These are phyloP conservation scores for Cebus imitator DNA, from an alignment of 2,113 vertebrate genomes.

Conservation along the genomic window DNA sequence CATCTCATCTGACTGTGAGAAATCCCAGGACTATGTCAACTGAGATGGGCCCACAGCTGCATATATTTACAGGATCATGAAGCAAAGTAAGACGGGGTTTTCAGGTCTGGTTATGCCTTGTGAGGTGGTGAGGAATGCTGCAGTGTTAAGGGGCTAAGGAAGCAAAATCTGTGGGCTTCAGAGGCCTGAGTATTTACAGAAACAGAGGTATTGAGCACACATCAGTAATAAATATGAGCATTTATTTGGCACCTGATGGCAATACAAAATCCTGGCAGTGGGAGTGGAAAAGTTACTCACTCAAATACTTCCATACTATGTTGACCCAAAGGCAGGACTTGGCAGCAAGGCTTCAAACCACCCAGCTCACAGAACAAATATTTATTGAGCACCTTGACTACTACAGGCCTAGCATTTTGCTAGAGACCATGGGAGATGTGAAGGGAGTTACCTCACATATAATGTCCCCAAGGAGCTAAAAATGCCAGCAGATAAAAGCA, in stretches of 20 bases:
- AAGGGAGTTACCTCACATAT: neutral
- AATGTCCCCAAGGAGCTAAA: neutral
- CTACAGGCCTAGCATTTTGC: neutral
- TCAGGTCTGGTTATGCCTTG: neutral
- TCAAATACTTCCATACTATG: neutral
- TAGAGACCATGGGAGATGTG: neutral
- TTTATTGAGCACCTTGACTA: constrained; percentile 53
- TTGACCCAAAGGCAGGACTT: neutral
- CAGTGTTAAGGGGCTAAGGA: neutral
- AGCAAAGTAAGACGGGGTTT: neutral
- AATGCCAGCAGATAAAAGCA: neutral
- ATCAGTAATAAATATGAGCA: constrained; percentile 50
- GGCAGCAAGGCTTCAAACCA: neutral
- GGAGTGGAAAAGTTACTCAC: constrained; percentile 28
- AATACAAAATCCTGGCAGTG: constrained; percentile 78
- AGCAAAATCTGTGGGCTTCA: neutral
- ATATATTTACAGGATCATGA: neutral
- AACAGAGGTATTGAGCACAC: neutral
- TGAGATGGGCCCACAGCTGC: neutral
- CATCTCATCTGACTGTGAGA: neutral
- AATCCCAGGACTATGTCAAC: neutral
- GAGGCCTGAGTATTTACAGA: neutral
- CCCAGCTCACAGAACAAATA: neutral
- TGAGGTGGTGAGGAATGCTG: neutral
- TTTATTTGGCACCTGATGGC: constrained; percentile 82